Evolutionary conservation across 2,113 vertebrate genomes (phyloP), one percentile per base, ranked within the genome.

Genomic region (Apodemus speciosus): DNA sequence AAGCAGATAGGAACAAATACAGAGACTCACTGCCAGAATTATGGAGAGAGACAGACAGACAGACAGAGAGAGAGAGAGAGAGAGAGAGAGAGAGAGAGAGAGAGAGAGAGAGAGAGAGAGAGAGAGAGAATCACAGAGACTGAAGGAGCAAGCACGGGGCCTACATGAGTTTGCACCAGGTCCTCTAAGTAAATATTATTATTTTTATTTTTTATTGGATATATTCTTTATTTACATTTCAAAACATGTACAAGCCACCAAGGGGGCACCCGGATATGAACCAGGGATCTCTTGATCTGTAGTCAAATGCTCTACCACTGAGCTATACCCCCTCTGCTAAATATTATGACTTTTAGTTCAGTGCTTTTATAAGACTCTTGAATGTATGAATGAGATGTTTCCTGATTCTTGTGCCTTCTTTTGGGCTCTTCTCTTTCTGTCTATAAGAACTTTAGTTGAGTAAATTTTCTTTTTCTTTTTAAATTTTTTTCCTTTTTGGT

Each of bases 181-280:
- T 46, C 25, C 23, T 15, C 10, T 43, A 9, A 10, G 38, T 72
- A 72, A 40, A 71, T 38, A 71, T 58, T 58, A 58, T 58, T n/a
- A n/a, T n/a, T n/a, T n/a, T n/a, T n/a, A n/a, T n/a, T n/a, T n/a
- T n/a, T n/a, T n/a, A n/a, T n/a, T n/a, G n/a, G n/a, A n/a, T n/a
- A n/a, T n/a, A n/a, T n/a, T n/a, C n/a, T n/a, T n/a, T n/a, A n/a
- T n/a, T n/a, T n/a, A n/a, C n/a, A n/a, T n/a, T n/a, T n/a, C n/a
- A 81, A 94, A 96, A 81, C 0, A 0, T 2, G 1, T 4, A 23
- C 0, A 0, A 0, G 0, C 0, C 0, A 0, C 0, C 0, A 0
- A 99, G 98, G 98, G 98, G 98, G 98, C 98, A 99, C 98, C 98
- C 97, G 98, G 98, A 99, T 98, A 99, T 99, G 98, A 99, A 98